Conservation (phyloP, 2,113 vertebrate genomes). For the Corynorhinus townsendii region DNA sequence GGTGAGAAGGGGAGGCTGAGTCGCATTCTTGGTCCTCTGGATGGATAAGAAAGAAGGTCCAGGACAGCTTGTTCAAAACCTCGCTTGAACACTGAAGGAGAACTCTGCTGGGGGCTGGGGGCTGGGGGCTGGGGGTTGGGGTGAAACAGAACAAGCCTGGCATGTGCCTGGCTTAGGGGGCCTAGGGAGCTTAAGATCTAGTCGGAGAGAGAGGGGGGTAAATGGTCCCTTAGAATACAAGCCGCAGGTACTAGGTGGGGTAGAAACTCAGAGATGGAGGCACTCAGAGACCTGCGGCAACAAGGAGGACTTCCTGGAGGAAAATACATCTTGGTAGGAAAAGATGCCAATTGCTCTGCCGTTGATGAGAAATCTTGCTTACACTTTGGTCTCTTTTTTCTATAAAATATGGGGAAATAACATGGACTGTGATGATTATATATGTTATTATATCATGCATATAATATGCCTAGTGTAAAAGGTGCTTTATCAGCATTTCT, state of each 20-base stretch:
- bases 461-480: background rate
- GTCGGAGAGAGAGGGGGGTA: rapidly evolving
- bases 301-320: background rate
- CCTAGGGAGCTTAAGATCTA: background rate
- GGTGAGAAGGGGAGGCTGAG: background rate
- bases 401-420: background rate
- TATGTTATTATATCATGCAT: background rate
- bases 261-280: background rate
- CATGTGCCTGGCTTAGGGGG: background rate
- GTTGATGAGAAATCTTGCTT: background rate
- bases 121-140: too few relatives aligned
- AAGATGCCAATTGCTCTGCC: background rate
- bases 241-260: background rate
- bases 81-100: background rate
- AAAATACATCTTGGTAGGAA: background rate
- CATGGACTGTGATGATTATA: background rate
- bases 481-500: background rate
- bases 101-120: background rate
- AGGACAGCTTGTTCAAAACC: background rate
- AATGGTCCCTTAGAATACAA: background rate
- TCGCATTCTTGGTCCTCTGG: rapidly evolving
- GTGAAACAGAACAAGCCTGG: background rate
- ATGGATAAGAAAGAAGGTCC: background rate
- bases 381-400: background rate
- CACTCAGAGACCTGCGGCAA: background rate